Evolutionary conservation across 2,113 vertebrate genomes (phyloP), one percentile per base, ranked within the genome.

Genomic region (Sylvietta virens): DNA sequence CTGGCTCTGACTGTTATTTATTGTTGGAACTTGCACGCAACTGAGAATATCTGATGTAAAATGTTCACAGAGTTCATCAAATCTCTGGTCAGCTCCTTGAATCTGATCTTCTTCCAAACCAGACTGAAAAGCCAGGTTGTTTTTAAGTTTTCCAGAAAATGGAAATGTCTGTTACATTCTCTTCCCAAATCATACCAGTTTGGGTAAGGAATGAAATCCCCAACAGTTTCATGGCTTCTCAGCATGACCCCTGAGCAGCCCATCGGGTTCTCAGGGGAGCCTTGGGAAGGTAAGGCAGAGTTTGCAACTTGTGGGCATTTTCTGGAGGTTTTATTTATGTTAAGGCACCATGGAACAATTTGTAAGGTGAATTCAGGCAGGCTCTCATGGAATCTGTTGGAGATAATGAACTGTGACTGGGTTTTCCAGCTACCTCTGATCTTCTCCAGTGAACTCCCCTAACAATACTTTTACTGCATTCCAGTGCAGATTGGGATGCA

Each of bases 11-110:
- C 22, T 62, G 83, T 79, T 51, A 27, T 66, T 89, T 95, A 39
- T 44, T 65, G 6, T 14, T 71, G 44, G 50, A 64, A 44, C 37
- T 91, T 72, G 27, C 48, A 37, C 20, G 13, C 33, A 60, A 5
- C 30, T 37, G 50, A 44, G 53, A 56, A 9, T 5, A 7, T 39
- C 30, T 0, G 0, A 27, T 9, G 9, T 3, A 11, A 0, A 66
- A 16, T 8, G 23, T 30, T 84, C 60, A 15, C 7, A 24, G 24
- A 74, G 20, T 35, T 56, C 20, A 44, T 57, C 40, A 64, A 77
- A 44, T 50, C 45, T 80, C 33, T 3, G 1, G 7, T 69, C 54
- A 72, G 28, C 58, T 88, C 54, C 57, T 69, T 0, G 6, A 73
- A 35, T 50, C 30, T 76, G 19, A 30, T 81, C 65, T 33, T 40